Conservation (phyloP, 2,113 vertebrate genomes). For the Melanostigma gelatinosum region DNA sequence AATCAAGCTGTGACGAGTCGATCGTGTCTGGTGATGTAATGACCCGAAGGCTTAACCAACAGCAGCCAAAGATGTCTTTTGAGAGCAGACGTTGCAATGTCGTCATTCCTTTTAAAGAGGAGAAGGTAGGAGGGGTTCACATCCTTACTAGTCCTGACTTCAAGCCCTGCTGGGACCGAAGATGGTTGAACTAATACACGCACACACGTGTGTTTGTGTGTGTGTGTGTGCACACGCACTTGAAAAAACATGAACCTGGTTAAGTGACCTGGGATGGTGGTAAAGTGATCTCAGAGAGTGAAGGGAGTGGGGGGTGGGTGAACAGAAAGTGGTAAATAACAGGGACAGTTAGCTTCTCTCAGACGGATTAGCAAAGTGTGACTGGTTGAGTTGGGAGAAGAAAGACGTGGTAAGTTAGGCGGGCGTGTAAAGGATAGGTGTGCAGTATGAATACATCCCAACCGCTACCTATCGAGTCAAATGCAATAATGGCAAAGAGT, state of each 20-base stretch:
- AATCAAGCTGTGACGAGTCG: slow-evolving; percentile 67
- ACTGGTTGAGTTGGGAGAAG: slow-evolving; percentile 22
- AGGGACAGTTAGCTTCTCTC: slow-evolving; percentile 11
- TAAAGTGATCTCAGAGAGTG: slow-evolving; percentile 26
- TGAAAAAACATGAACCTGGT: slow-evolving; percentile 36
- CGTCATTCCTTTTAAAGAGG: slow-evolving; percentile 51
- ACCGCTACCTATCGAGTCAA: slow-evolving; percentile 46
- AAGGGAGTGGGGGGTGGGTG: slow-evolving; percentile 15
- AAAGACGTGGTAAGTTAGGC: slow-evolving; percentile 55
- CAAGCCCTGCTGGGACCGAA: slow-evolving; percentile 31
- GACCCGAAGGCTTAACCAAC: slow-evolving; percentile 44
- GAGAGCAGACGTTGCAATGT: slow-evolving; percentile 52
- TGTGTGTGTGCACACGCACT: neutral
- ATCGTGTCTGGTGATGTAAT: slow-evolving; percentile 39
- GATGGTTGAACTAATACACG: neutral
- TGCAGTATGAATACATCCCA: slow-evolving; percentile 50
- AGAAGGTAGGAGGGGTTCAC: slow-evolving; percentile 25
- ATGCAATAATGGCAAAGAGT: slow-evolving; percentile 76
- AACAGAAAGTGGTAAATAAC: slow-evolving; percentile 33
- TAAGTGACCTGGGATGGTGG: slow-evolving; percentile 24
- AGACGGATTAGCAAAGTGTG: slow-evolving; percentile 12
- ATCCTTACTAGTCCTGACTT: slow-evolving; percentile 40
- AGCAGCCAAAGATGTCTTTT: slow-evolving; percentile 73
- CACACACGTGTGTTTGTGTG: neutral
- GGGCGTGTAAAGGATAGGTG: slow-evolving; percentile 26